Evolutionary conservation across 2,113 vertebrate species (phyloP).

Genomic region (Oxygymnocypris stewartii): DNA sequence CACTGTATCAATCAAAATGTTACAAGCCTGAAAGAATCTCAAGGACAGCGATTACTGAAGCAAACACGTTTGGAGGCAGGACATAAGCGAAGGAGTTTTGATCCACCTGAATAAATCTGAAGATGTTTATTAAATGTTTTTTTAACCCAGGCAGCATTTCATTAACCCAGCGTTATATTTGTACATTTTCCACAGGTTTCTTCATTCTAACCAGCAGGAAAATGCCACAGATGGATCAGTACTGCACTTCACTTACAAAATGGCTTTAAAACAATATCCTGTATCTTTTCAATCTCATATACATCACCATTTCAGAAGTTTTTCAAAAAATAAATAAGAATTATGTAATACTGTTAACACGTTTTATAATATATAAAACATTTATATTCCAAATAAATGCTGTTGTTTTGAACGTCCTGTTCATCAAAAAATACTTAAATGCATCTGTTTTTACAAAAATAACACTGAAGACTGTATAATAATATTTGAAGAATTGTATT

Average conservation of each 20-base stretch:
- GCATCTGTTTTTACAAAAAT: background rate
- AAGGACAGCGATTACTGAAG: background rate
- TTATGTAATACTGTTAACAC: background rate
- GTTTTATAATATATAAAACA: background rate
- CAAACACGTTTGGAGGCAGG: background rate
- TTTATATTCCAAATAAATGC: background rate
- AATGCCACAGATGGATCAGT: background rate
- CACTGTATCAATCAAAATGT: background rate
- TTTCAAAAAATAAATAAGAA: background rate
- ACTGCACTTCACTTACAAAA: background rate
- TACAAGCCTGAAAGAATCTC: conserved; percentile 6
- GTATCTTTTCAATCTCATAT: background rate
- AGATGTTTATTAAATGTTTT: background rate
- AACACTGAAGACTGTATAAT: background rate
- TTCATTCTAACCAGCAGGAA: background rate
- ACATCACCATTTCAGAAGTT: background rate
- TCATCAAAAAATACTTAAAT: background rate
- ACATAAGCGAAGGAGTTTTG: background rate
- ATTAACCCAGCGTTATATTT: no score
- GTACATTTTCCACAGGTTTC: background rate
- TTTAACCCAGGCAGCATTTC: background rate
- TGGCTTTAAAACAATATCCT: background rate
- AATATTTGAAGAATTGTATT: background rate
- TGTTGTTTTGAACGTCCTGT: background rate
- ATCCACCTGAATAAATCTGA: background rate